These are phyloP conservation scores for Habroteleia sp. DNA, from an alignment of 2,888 invertebrate genomes.

Conservation along the genomic window DNA sequence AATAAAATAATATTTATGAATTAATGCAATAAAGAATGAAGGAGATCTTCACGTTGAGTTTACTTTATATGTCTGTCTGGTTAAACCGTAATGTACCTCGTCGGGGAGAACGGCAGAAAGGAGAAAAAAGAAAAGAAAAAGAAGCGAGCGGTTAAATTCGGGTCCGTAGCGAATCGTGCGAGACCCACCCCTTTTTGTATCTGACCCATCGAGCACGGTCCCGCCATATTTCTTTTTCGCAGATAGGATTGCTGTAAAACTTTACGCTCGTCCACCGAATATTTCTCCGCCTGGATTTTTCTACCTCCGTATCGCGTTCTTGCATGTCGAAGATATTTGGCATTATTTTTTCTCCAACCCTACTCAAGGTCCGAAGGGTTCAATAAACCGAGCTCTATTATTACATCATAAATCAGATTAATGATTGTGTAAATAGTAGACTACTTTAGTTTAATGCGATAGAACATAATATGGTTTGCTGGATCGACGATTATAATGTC, in stretches of 20 bases:
- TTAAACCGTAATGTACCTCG: slow-evolving; percentile 54
- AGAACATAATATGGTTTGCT: slow-evolving; percentile 10
- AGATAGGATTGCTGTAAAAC: slow-evolving; percentile 70
- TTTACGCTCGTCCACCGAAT: slow-evolving; percentile 69
- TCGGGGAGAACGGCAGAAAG: slow-evolving; percentile 24
- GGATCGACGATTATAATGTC: slow-evolving; percentile 9
- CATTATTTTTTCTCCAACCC: slow-evolving; percentile 36
- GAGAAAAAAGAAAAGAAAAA: slow-evolving; percentile 52
- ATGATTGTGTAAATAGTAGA: slow-evolving; percentile 45
- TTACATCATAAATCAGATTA: slow-evolving; percentile 59
- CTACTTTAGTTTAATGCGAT: slow-evolving; percentile 23
- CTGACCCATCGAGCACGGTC: slow-evolving; percentile 56
- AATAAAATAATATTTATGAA: slow-evolving; percentile 55
- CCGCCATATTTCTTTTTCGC: slow-evolving; percentile 63
- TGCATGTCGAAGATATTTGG: slow-evolving; percentile 44
- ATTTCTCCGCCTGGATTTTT: slow-evolving; percentile 46
- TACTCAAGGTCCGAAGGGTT: slow-evolving; percentile 36
- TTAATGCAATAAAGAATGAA: slow-evolving; percentile 48
- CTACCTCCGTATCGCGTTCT: slow-evolving; percentile 39
- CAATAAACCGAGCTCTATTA: slow-evolving; percentile 55
- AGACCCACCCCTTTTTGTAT: slow-evolving; percentile 72
- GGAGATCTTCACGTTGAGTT: slow-evolving; percentile 50
- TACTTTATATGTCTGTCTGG: slow-evolving; percentile 60
- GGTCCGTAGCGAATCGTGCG: slow-evolving; percentile 75
- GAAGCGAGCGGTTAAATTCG: slow-evolving; percentile 56